Evolutionary conservation across 2,888 invertebrate species (phyloP), one percentile per base, ranked within the genome.

Genomic region (Matsumyia berberina): DNA sequence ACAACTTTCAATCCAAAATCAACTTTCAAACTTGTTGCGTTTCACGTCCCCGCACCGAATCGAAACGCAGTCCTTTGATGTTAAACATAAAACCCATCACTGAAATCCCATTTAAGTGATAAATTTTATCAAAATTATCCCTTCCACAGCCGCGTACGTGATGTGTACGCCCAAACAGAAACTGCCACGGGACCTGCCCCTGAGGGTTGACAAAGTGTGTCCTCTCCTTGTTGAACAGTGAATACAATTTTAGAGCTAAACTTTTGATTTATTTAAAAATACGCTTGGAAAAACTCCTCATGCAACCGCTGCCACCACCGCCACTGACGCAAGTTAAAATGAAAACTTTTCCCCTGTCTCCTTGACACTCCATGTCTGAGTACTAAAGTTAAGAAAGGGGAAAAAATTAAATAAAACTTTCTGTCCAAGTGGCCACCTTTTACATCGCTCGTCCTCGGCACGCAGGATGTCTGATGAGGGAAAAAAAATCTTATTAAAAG

Each of bases 181-280:
- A 6, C 3, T 17, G 19, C 46, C 4, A 37, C 17, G 44, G 9
- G 37, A 44, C 1, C 5, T 3, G 8, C 37, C 35, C 5, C 8
- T 3, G 15, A 19, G 37, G 37, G 7, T 37, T 74, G 35, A 46
- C 15, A 46, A 55, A 42, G 8, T 31, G 39, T 57, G 37, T 62
- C 62, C 55, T 24, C 24, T n/a, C n/a, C n/a, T 62, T 66, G 33
- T 66, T 35, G 17, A 64, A 29, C 19, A 7, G 24, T 9, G 33
- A 17, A 39, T 7, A 49, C 53, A 69, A 39, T 29, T 51, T 31
- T 74, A 44, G 17, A n/a, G 12, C 7, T 24, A 17, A 73, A 79
- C 60, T 79, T 83, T 79, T 55, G 53, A 69, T 79, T 79, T 73
- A 62, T 69, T 69, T 73, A 62, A 83, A 79, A 73, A 19, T 58